Conservation (phyloP, 2,888 invertebrate species). For the Uropetala carovei region DNA sequence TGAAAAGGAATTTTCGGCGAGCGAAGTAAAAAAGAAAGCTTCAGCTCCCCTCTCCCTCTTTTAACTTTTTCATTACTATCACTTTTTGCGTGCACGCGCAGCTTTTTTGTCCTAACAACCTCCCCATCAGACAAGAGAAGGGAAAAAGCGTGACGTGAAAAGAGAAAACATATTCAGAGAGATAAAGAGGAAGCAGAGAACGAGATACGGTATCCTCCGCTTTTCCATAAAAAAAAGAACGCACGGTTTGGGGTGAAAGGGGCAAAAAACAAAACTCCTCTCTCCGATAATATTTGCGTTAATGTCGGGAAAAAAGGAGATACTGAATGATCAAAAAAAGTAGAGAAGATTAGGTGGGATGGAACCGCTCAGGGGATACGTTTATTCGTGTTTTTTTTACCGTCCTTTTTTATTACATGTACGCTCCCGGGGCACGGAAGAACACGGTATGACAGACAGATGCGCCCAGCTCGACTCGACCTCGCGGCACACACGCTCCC, state of each 20-base stretch:
- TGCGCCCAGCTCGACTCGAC: conserved; percentile 34
- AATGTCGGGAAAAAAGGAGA: conserved; percentile 16
- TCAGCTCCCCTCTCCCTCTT: background rate
- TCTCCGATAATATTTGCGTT: conserved; percentile 41
- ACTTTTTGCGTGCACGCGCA: background rate
- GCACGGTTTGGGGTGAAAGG: background rate
- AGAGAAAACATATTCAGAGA: background rate
- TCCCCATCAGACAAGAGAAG: background rate
- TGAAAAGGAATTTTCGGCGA: background rate
- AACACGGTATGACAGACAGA: conserved; percentile 58
- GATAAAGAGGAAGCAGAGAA: background rate
- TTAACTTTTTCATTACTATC: background rate
- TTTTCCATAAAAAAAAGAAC: conserved; percentile 4
- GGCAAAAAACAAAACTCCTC: conserved; percentile 22
- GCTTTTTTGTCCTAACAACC: background rate
- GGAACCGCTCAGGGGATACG: conserved; percentile 38
- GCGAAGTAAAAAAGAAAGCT: background rate
- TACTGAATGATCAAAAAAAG: conserved; percentile 17
- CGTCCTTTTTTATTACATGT: background rate
- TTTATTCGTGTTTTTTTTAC: conserved; percentile 44
- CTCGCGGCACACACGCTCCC: background rate
- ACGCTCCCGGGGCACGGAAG: conserved; percentile 42
- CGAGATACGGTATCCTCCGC: background rate
- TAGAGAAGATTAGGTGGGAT: conserved; percentile 26
- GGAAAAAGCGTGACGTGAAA: background rate